A percentile compares a stretch with the other conserved stretches of the same genome.
phyloP scores from a whole-genome alignment of 1,140 invertebrate genomes.

The Macrosteles quadrilineatus region DNA sequence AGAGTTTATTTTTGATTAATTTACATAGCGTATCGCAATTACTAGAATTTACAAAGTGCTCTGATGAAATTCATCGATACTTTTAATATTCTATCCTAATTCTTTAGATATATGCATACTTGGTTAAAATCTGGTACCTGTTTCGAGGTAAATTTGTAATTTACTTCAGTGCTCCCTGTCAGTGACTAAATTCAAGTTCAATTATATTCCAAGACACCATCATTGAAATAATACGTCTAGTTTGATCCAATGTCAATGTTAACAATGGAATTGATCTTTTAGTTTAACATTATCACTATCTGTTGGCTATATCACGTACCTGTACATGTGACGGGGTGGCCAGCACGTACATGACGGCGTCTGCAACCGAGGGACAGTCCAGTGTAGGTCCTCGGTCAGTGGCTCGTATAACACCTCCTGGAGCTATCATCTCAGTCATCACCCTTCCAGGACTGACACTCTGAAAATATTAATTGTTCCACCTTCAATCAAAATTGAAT shows the following conservation, averaged over 20 bases:
- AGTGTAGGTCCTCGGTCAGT: conserved; percentile 43
- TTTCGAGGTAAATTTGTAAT: not conserved
- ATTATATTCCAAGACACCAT: too few species aligned
- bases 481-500: too few species aligned
- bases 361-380: conserved; percentile 55
- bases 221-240: not conserved
- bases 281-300: too few species aligned
- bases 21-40: too few species aligned
- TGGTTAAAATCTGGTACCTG: not conserved
- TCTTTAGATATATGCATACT: too few species aligned
- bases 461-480: too few species aligned
- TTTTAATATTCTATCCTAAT: too few species aligned
- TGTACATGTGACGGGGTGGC: conserved; percentile 60
- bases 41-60: too few species aligned
- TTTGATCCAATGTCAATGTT: not conserved
- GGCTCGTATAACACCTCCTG: conserved; percentile 19
- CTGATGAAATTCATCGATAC: too few species aligned
- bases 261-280: not conserved
- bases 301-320: conserved; percentile 54
- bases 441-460: conserved; percentile 63
- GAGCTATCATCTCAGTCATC: conserved; percentile 55
- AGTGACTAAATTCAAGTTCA: too few species aligned
- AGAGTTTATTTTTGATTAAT: too few species aligned
- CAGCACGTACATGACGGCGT: conserved; percentile 60
- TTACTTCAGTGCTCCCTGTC: too few species aligned